A percentile compares a stretch with the other conserved stretches of the same genome.
Conservation (phyloP, 37 sponge, comb jelly and placozoan species). For the Oscarella lobularis region DNA sequence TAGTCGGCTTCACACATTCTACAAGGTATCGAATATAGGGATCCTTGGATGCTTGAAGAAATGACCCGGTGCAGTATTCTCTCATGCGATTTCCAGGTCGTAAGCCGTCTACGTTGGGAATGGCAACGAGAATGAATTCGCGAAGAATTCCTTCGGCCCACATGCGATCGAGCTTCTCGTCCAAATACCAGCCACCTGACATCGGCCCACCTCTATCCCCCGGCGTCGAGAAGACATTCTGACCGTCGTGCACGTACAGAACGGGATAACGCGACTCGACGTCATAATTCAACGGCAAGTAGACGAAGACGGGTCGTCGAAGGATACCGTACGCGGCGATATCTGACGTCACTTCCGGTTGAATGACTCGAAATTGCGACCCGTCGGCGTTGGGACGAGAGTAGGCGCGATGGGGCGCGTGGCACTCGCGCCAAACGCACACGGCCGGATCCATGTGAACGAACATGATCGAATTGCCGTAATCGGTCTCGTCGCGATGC, state of each 20-base stretch:
- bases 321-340: conserved; percentile 35
- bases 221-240: conserved; percentile 77
- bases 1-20: conserved; percentile 43
- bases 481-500: conserved; percentile 17
- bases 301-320: conserved; percentile 57
- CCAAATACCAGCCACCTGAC: conserved; percentile 61
- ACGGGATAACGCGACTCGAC: conserved; percentile 35
- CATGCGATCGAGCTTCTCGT: conserved; percentile 58
- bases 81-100: conserved; percentile 56
- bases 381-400: conserved; percentile 26
- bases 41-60: conserved; percentile 22
- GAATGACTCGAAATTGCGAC: conserved; percentile 32
- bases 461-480: conserved; percentile 77
- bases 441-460: conserved; percentile 79
- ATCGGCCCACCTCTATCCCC: conserved; percentile 37
- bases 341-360: conserved; percentile 20
- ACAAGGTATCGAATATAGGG: conserved; percentile 50
- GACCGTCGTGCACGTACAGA: conserved; percentile 72
- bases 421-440: conserved; percentile 28
- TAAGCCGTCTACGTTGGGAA: conserved; percentile 72
- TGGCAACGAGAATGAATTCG: conserved; percentile 74
- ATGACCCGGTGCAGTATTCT: conserved; percentile 59
- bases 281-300: conserved; percentile 65
- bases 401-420: conserved; percentile 33
- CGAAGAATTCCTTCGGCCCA: conserved; percentile 42